Evolutionary conservation across 2,113 vertebrate genomes (phyloP), one percentile per base, ranked within the genome.

Genomic region (Etia nguti): DNA sequence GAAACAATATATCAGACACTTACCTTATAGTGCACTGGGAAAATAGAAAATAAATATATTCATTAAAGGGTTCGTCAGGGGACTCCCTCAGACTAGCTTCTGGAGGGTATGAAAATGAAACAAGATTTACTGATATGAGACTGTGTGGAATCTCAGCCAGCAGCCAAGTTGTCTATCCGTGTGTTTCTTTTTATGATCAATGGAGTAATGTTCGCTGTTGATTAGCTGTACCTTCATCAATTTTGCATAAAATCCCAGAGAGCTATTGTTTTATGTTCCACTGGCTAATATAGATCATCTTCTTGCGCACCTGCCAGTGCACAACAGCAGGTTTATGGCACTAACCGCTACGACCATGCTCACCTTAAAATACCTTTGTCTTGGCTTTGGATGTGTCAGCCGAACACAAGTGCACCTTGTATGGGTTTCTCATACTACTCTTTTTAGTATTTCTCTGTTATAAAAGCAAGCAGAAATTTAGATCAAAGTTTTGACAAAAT

Each of bases 181-280:
- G 57, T 92, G 88, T 92, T 88, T 94, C 86, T 88, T 85, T 93
- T 93, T 91, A 95, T 94, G 92, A 95, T 95, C 91, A 94, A 87
- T 95, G 91, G 86, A 85, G 54, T 92, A 88, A 87, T 92, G 88
- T 92, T 91, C 90, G 84, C 84, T 75, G 34, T 85, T 84, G 83
- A 92, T 92, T 93, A 91, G 86, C 81, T 87, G 75, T 68, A 50
- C 77, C 83, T 90, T 93, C 73, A 90, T 86, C 85, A 90, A 84
- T 90, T 90, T 92, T 87, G 86, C 91, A 91, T 82, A 85, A 89
- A 80, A 81, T 87, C 82, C 50, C 36, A 31, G 34, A 90, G 59
- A 84, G 55, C 85, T 86, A 84, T 93, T 92, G 90, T 94, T 95
- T 95, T 91, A 95, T 95, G 92, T 91, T 94, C 90, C 82, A 87